Evolutionary conservation across 2,888 invertebrate species (phyloP), one percentile per base, ranked within the genome.

Genomic region (Linyphia triangularis): DNA sequence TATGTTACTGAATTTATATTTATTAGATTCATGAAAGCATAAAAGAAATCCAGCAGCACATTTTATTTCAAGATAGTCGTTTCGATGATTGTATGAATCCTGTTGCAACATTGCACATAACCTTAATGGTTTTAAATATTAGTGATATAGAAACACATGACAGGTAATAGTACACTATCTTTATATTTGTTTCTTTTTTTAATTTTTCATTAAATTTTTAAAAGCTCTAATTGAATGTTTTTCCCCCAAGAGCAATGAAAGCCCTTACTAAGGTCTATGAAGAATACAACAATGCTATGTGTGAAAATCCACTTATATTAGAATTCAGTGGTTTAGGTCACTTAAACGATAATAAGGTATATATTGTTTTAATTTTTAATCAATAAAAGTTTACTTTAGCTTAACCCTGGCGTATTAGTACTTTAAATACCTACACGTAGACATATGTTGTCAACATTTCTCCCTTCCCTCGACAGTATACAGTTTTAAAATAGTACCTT

Each of bases 41-140:
- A 33, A 30, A 70, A 67, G 59, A 70, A 22, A 59, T 88, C 2
- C 88, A 88, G 40, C 13, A 83, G 16, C 77, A 82, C 33, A 88
- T 88, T 28, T 24, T 70, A 28, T 6, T 19, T 19, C 59, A 70
- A 77, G 83, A 88, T 51, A n/a, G 37, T 6, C 26, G 22, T 16
- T 63, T 83, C 5, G 37, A 77, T 26, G n/a, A 33, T 0, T 40
- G 51, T 22, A 69, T 88, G 82, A 75, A 43, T 13, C 37, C 40
- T 4, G 16, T 77, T 59, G 9, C 59, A 9, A 83, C 82, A 24
- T 43, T 88, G 10, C 88, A 88, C 28, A 77, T 88, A n/a, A 88
- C 88, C 19, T 61, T 88, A 30, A 88, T 88, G 88, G 88, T 88
- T 19, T 61, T 88, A 59, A 26, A 70, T 43, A 83, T 82, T 19